A percentile compares a stretch with the other conserved stretches of the same genome.
Evolutionary conservation across 30 jellyfish, hydroid and myxozoan genomes (phyloP).

Genomic region (Aurelia sp.): DNA sequence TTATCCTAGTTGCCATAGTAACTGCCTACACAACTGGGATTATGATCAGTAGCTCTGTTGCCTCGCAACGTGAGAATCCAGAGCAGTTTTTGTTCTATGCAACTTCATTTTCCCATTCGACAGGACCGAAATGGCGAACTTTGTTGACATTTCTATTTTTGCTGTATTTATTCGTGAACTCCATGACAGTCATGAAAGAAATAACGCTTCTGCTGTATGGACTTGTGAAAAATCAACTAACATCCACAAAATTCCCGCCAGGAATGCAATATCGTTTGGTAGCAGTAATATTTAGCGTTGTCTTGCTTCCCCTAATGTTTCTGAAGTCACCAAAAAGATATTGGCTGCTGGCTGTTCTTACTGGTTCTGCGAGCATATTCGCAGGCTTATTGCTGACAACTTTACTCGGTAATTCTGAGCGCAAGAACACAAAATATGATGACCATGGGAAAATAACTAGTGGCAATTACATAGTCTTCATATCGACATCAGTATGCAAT

Average conservation of each 20-base stretch:
- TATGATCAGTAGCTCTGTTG: background rate
- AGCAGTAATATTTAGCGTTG: background rate
- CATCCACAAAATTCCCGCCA: background rate
- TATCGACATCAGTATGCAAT: background rate
- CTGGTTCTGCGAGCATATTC: background rate
- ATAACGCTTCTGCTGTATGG: background rate
- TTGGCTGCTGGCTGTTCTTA: background rate
- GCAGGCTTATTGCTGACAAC: background rate
- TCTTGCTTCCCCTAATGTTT: background rate
- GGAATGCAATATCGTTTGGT: background rate
- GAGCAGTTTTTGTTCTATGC: background rate
- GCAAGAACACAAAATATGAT: background rate
- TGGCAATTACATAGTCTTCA: background rate
- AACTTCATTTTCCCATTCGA: background rate
- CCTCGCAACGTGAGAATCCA: background rate
- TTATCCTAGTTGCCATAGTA: background rate
- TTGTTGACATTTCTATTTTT: background rate
- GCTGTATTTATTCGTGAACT: background rate
- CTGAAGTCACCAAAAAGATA: slow-evolving; percentile 3
- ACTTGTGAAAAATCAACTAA: background rate
- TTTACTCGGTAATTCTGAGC: slow-evolving; percentile 4
- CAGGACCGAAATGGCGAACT: slow-evolving; percentile 1
- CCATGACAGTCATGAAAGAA: slow-evolving; percentile 3
- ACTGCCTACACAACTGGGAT: background rate
- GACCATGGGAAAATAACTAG: background rate